phyloP scores from a whole-genome alignment of 1,140 invertebrate species.

The Calosoma granatense region DNA sequence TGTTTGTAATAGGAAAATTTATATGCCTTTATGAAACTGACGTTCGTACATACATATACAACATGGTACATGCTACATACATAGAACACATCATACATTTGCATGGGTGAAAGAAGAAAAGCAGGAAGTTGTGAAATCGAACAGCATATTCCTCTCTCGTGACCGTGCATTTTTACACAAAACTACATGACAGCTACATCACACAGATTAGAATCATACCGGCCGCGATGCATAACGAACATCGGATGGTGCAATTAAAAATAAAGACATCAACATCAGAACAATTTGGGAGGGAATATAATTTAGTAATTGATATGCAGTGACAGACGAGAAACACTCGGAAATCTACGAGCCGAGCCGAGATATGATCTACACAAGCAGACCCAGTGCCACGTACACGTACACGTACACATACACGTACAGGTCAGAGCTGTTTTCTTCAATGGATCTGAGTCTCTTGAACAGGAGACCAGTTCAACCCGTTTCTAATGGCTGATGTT shows the following conservation, averaged over 20 bases:
- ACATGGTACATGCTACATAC: no score
- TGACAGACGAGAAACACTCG: not conserved
- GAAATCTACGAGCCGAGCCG: not conserved
- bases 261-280: not conserved
- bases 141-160: not conserved
- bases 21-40: no score
- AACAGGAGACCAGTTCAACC: not conserved
- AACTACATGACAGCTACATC: not conserved
- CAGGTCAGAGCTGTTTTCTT: not conserved
- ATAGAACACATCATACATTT: no score
- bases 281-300: not conserved
- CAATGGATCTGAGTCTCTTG: not conserved
- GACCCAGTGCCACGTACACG: no score
- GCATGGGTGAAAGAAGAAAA: not conserved
- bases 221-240: not conserved
- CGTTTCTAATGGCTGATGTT: not conserved
- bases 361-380: not conserved
- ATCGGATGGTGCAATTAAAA: not conserved
- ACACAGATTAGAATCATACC: not conserved
- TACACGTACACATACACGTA: no score
- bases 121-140: not conserved
- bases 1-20: no score
- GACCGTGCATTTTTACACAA: not conserved
- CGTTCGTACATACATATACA: no score
- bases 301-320: not conserved